Evolutionary conservation across 2,888 invertebrate genomes (phyloP).

Genomic region (Xylota sylvarum): DNA sequence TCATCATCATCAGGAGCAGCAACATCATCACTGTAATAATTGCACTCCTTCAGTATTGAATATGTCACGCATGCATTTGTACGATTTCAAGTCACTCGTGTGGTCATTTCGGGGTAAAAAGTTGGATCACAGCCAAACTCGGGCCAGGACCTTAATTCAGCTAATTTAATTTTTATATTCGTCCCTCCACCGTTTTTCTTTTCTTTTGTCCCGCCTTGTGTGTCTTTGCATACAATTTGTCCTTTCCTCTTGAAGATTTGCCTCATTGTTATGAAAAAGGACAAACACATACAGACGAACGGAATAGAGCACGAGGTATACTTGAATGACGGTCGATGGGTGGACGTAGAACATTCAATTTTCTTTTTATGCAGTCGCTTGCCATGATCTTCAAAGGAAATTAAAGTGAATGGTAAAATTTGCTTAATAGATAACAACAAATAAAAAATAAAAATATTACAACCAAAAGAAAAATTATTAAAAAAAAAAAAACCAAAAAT

Average conservation of each 20-base stretch:
- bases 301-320: slow-evolving; percentile 61
- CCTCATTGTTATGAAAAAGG: slow-evolving; percentile 56
- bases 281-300: slow-evolving; percentile 40
- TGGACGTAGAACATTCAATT: slow-evolving; percentile 55
- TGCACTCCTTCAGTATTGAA: slow-evolving; percentile 35
- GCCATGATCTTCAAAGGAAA: slow-evolving; percentile 48
- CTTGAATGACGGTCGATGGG: slow-evolving; percentile 56
- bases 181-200: slow-evolving; percentile 27
- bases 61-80: slow-evolving; percentile 62
- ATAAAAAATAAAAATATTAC: background rate
- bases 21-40: slow-evolving; percentile 10
- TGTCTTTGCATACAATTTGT: slow-evolving; percentile 67
- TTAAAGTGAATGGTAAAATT: slow-evolving; percentile 56
- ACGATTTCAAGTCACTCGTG: slow-evolving; percentile 36
- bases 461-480: background rate
- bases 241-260: slow-evolving; percentile 57
- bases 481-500: slow-evolving; percentile 23
- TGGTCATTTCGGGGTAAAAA: slow-evolving; percentile 50
- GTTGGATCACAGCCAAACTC: slow-evolving; percentile 67
- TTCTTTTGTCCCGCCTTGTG: slow-evolving; percentile 14
- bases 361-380: slow-evolving; percentile 52
- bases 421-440: slow-evolving; percentile 26
- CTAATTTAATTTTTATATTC: slow-evolving; percentile 67
- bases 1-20: slow-evolving; percentile 2
- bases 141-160: slow-evolving; percentile 68